Evolutionary conservation across 2,113 vertebrate genomes (phyloP).

Genomic region (Macrotis lagotis): DNA sequence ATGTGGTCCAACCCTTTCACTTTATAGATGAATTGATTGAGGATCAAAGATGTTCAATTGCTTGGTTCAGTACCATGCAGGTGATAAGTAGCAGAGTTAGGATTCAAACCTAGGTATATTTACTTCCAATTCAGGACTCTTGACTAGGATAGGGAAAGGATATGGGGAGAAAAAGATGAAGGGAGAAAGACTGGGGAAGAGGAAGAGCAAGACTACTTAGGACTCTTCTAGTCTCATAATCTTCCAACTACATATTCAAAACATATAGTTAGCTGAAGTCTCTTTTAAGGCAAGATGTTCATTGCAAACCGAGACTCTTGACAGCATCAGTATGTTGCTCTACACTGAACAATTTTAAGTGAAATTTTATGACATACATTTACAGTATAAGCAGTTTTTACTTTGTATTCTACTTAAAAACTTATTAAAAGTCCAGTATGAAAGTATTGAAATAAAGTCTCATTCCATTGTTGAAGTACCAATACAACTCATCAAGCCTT

Average conservation of each 20-base stretch:
- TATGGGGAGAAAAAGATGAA: not conserved
- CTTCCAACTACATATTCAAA: not conserved
- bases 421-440: conserved; percentile 48
- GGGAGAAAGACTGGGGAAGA: not conserved
- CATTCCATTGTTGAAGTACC: conserved; percentile 6
- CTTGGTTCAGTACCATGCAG: not conserved
- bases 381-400: conserved; percentile 44
- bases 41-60: not conserved
- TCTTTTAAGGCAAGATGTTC: conserved; percentile 44
- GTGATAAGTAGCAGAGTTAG: not conserved
- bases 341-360: conserved; percentile 36
- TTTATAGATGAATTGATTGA: not conserved
- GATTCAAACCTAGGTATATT: not conserved
- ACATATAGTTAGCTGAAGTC: conserved; percentile 31
- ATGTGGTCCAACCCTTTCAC: not conserved
- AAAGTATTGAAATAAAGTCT: conserved; percentile 50
- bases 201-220: conserved; percentile 5
- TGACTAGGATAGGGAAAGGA: not conserved
- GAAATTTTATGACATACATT: conserved; percentile 46
- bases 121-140: conserved; percentile 6
- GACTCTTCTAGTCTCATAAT: not conserved
- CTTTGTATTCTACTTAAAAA: conserved; percentile 6
- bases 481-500: not conserved
- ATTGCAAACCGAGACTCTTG: conserved; percentile 20
- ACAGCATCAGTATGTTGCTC: conserved; percentile 33